A percentile compares a stretch with the other conserved stretches of the same genome.
phyloP scores from a whole-genome alignment of 2,797 vertebrate species.

The Poeciliopsis paucimaculata region DNA sequence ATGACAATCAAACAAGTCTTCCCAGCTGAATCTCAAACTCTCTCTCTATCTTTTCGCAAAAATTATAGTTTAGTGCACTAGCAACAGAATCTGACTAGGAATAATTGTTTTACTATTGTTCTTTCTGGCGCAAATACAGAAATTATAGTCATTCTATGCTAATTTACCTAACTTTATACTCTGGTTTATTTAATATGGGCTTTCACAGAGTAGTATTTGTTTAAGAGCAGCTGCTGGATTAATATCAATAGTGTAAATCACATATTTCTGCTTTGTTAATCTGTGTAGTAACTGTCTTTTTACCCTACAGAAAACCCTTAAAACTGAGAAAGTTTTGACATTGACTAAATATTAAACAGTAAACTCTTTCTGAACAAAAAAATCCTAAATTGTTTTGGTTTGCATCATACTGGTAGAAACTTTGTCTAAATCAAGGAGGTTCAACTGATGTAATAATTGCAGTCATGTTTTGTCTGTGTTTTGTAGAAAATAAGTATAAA shows the following conservation, averaged over 20 bases:
- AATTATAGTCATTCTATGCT: background rate
- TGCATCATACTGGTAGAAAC: background rate
- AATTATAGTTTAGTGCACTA: constrained; percentile 4
- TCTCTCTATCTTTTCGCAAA: constrained; percentile 9
- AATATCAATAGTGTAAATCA: background rate
- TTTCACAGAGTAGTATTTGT: background rate
- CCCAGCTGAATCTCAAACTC: constrained; percentile 43
- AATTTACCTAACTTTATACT: background rate
- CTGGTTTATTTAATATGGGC: background rate
- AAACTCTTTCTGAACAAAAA: background rate
- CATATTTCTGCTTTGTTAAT: background rate
- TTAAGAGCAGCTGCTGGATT: background rate
- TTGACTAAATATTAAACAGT: background rate
- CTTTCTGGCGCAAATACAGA: background rate
- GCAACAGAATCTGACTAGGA: background rate
- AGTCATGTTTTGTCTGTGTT: no score
- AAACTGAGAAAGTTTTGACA: background rate
- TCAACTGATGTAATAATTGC: no score
- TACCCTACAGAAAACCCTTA: background rate
- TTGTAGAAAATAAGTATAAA: no score
- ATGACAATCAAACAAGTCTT: constrained; percentile 29
- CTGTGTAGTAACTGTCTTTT: background rate
- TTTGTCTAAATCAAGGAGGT: no score
- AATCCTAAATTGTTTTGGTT: background rate
- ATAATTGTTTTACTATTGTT: background rate